These are phyloP conservation scores for Turritopsis dohrnii DNA, from an alignment of 30 jellyfish, hydroid and myxozoan genomes.

Conservation along the genomic window DNA sequence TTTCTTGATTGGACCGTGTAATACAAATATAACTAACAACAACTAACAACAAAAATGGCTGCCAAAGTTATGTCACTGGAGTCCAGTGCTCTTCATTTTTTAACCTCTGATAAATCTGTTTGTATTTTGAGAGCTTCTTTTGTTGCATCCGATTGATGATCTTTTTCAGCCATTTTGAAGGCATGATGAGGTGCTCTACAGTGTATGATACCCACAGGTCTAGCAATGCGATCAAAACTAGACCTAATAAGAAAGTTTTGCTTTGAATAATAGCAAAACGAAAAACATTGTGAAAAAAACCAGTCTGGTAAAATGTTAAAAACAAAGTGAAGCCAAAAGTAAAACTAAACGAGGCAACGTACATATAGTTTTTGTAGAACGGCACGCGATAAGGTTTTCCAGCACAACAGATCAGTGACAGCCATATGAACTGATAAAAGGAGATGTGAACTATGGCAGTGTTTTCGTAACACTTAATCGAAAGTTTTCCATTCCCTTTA, in stretches of 20 bases:
- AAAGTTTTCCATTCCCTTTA: not conserved
- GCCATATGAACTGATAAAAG: slow-evolving; percentile 3
- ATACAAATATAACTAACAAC: too few relatives aligned
- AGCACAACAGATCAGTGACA: not conserved
- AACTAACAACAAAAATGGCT: too few relatives aligned
- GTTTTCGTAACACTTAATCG: slow-evolving; percentile 24
- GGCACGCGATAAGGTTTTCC: slow-evolving; percentile 43
- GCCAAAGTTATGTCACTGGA: slow-evolving; percentile 3
- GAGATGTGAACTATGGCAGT: slow-evolving; percentile 9
- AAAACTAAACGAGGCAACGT: not conserved
- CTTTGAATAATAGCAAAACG: slow-evolving; percentile 12
- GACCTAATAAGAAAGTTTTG: not conserved
- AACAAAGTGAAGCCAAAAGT: not conserved
- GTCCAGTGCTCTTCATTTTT: slow-evolving; percentile 16
- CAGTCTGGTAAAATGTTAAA: not conserved
- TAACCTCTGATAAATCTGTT: not conserved
- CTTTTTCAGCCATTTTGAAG: not conserved
- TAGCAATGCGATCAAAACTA: not conserved
- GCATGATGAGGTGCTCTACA: not conserved
- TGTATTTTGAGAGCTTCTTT: slow-evolving; percentile 9
- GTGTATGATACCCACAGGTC: not conserved
- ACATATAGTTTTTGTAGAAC: slow-evolving; percentile 1
- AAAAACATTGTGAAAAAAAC: not conserved
- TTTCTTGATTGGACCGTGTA: too few relatives aligned
- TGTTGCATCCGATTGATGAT: not conserved